These are phyloP conservation scores for Phymastichus coffea DNA, from an alignment of 1,140 invertebrate species.

Conservation along the genomic window DNA sequence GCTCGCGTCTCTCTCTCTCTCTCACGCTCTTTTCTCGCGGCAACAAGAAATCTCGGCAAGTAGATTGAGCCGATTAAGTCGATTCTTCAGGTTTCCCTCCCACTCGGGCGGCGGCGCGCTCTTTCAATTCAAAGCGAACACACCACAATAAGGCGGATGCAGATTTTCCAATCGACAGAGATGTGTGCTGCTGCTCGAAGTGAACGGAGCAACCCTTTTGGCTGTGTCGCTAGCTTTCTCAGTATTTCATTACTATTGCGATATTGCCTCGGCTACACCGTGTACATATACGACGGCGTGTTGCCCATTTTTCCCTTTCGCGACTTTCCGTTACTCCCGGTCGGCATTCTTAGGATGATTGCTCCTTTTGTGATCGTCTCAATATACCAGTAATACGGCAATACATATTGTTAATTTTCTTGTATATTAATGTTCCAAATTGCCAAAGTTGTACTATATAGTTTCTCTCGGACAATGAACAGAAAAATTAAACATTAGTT, in stretches of 20 bases:
- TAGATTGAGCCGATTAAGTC: conserved; percentile 12
- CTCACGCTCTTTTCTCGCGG: too few species aligned
- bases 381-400: too few species aligned
- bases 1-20: too few species aligned
- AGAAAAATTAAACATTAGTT: too few species aligned
- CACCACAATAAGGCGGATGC: conserved; percentile 23
- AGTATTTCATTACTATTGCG: conserved; percentile 8
- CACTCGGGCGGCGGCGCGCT: too few species aligned
- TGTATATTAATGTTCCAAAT: too few species aligned
- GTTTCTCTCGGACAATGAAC: too few species aligned
- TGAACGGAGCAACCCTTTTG: conserved; percentile 13
- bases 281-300: background rate
- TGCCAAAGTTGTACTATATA: too few species aligned
- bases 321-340: background rate
- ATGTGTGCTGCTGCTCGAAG: background rate
- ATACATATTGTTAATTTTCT: too few species aligned
- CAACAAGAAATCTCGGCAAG: too few species aligned
- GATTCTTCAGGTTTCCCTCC: background rate
- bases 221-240: background rate
- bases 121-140: background rate
- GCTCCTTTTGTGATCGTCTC: too few species aligned
- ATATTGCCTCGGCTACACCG: conserved; percentile 1
- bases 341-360: too few species aligned
- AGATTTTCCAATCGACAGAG: background rate
- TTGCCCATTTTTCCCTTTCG: background rate